Evolutionary conservation across 30 jellyfish, hydroid and myxozoan genomes (phyloP).

Genomic region (Aurelia sp.): DNA sequence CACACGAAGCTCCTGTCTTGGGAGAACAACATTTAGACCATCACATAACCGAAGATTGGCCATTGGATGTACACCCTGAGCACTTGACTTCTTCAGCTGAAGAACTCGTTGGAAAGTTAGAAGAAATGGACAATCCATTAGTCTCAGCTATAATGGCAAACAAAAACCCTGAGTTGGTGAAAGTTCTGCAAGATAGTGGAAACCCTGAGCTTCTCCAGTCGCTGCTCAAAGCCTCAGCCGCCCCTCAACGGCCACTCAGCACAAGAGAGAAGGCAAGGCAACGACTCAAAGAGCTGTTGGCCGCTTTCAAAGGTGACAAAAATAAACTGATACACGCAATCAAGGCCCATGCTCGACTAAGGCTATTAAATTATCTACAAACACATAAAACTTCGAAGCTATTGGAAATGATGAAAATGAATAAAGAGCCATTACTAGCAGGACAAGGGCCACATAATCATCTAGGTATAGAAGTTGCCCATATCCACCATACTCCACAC

Average conservation of each 20-base stretch:
- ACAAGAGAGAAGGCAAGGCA: slow-evolving; percentile 21
- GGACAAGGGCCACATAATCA: slow-evolving; percentile 12
- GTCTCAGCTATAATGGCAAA: slow-evolving; percentile 47
- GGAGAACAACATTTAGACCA: slow-evolving; percentile 4
- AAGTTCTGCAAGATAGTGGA: slow-evolving; percentile 54
- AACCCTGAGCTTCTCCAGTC: slow-evolving; percentile 62
- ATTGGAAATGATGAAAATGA: slow-evolving; percentile 53
- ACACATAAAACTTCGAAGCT: slow-evolving; percentile 37
- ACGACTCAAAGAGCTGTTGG: slow-evolving; percentile 45
- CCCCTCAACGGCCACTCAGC: slow-evolving; percentile 7
- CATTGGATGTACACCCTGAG: slow-evolving; percentile 52
- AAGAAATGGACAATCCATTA: slow-evolving; percentile 47
- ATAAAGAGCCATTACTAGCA: slow-evolving; percentile 44
- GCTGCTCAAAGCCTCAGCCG: slow-evolving; percentile 24
- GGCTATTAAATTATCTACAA: slow-evolving; percentile 27
- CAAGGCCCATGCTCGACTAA: slow-evolving; percentile 49
- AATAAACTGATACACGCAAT: slow-evolving; percentile 48
- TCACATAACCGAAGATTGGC: slow-evolving; percentile 50
- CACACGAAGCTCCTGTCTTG: background rate
- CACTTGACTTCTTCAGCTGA: slow-evolving; percentile 51
- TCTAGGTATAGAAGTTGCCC: background rate
- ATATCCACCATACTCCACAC: background rate
- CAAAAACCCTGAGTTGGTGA: slow-evolving; percentile 59
- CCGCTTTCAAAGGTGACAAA: slow-evolving; percentile 56
- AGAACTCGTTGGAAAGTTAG: slow-evolving; percentile 31